phyloP scores from a whole-genome alignment of 2,113 vertebrate genomes.

The Mesoclemmys tuberculata region DNA sequence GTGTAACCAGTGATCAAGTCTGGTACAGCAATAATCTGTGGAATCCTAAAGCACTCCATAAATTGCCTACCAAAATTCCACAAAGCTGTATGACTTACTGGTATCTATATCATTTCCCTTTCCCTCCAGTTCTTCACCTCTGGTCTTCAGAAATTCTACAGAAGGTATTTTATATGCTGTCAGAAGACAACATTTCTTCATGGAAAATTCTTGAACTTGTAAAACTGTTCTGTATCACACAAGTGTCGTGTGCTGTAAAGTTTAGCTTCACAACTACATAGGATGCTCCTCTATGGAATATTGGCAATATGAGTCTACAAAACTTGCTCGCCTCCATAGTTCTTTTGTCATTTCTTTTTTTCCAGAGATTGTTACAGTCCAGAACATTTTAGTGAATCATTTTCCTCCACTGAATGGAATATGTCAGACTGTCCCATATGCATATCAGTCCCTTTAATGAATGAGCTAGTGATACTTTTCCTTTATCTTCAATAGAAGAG shows the following conservation, averaged over 20 bases:
- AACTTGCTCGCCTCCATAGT: no score
- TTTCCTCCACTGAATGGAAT: neutral
- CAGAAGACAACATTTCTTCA: neutral
- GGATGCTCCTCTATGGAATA: neutral
- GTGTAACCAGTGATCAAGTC: neutral
- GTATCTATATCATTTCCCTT: neutral
- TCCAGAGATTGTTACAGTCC: neutral
- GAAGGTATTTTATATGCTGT: neutral
- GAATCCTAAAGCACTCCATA: neutral
- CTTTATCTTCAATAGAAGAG: neutral
- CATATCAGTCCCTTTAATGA: neutral
- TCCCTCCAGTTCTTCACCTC: neutral
- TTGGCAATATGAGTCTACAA: neutral
- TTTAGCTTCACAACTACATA: conserved; percentile 5
- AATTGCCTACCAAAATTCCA: neutral
- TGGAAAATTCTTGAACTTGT: neutral
- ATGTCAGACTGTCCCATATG: neutral
- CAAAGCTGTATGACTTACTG: neutral
- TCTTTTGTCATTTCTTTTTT: neutral
- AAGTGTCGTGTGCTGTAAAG: neutral
- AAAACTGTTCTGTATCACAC: neutral
- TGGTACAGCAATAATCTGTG: neutral
- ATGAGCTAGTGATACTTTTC: neutral
- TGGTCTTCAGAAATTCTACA: neutral
- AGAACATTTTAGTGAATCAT: neutral